These are phyloP conservation scores for Salvelinus alpinus DNA, from an alignment of 2,113 vertebrate genomes.

Conservation along the genomic window DNA sequence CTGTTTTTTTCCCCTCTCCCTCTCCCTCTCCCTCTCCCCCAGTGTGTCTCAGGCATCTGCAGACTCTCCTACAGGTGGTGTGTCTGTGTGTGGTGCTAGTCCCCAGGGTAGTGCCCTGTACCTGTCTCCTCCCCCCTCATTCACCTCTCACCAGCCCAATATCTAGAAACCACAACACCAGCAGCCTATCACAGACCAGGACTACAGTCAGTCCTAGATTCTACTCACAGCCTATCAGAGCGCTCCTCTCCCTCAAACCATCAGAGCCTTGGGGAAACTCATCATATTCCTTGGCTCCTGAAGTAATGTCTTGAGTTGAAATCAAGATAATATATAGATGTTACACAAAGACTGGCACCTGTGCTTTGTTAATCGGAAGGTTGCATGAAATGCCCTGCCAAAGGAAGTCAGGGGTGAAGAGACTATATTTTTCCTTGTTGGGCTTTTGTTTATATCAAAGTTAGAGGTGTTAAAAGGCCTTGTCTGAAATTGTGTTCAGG, in stretches of 20 bases:
- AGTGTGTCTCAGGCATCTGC: slow-evolving; percentile 69
- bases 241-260: background rate
- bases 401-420: background rate
- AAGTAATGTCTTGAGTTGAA: slow-evolving; percentile 13
- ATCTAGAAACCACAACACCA: slow-evolving; percentile 44
- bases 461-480: background rate
- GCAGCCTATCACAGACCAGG: background rate
- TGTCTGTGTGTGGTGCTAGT: slow-evolving; percentile 41
- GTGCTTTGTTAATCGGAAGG: background rate
- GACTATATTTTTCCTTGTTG: too few relatives aligned
- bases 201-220: slow-evolving; percentile 10
- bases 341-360: background rate
- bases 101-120: slow-evolving; percentile 60
- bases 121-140: slow-evolving; percentile 64
- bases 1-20: background rate
- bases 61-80: slow-evolving; percentile 54
- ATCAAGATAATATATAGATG: slow-evolving; percentile 1
- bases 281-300: background rate
- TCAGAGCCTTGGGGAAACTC: slow-evolving; percentile 3
- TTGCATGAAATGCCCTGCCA: too few relatives aligned
- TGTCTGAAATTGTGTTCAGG: too few relatives aligned
- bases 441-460: background rate
- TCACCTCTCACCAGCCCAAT: slow-evolving; percentile 64
- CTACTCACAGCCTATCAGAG: background rate
- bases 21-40: background rate